These are phyloP conservation scores for Hydrozoanthus tunicans DNA, from an alignment of 64 coral and sea anemone genomes.

Conservation along the genomic window DNA sequence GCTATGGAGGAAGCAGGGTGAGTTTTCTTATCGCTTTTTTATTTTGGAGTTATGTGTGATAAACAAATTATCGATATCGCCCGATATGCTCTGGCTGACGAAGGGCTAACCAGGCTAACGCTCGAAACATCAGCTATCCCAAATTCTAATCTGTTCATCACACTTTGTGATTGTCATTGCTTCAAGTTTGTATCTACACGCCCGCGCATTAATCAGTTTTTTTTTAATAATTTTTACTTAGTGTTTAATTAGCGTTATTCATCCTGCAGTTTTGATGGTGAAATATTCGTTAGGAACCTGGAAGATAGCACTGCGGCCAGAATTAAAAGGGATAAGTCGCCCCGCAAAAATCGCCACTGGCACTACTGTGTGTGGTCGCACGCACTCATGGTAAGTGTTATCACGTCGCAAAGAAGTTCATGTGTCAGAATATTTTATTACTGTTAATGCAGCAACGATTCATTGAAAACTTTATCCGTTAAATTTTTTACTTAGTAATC, in stretches of 20 bases:
- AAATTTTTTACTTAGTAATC: neutral
- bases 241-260: slow-evolving; percentile 32
- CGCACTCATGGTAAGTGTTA: slow-evolving; percentile 4
- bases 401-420: neutral
- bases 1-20: neutral
- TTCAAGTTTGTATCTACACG: too few relatives aligned
- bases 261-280: slow-evolving; percentile 19
- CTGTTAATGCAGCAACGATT: too few relatives aligned
- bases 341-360: slow-evolving; percentile 9
- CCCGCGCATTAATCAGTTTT: too few relatives aligned
- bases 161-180: too few relatives aligned
- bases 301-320: slow-evolving; percentile 19
- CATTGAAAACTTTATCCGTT: neutral
- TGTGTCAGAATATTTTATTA: neutral
- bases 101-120: too few relatives aligned
- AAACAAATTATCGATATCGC: neutral
- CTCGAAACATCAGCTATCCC: too few relatives aligned
- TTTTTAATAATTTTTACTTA: neutral
- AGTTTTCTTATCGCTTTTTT: slow-evolving; percentile 23
- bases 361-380: slow-evolving; percentile 30
- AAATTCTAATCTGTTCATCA: too few relatives aligned
- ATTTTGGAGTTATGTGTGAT: neutral
- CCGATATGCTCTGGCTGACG: too few relatives aligned
- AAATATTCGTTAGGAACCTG: slow-evolving; percentile 25
- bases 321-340: slow-evolving; percentile 11